Base-by-base conservation (phyloP, 2,888 invertebrate species). In the Rambutsinella grinnellia region DNA sequence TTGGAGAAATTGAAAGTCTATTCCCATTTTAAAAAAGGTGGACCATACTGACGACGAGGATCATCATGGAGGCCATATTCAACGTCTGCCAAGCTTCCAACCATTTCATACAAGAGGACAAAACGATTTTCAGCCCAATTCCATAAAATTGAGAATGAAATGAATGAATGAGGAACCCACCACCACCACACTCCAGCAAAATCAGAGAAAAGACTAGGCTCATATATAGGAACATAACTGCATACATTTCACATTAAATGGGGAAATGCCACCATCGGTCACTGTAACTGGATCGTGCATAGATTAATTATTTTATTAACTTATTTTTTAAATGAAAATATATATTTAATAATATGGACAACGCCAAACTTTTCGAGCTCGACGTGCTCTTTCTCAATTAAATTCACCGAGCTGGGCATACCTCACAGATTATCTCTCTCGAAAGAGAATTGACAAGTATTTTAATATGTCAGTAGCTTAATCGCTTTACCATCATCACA, bases 231-330 rank as follows among this genome's bases (percentile, higher is more conserved):
- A 23, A 53, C 23, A 60, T 26, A 24, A 58, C 60, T 51, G 56
- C 47, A 46, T 49, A 51, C 28, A 66, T 66, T n/a, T n/a, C n/a
- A 56, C 6, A 53, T 28, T 49, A 58, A 60, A 60, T 21, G 66
- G 72, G 72, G 72, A 72, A 72, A 72, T 72, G 72, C 72, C 72
- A 72, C 28, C 72, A 72, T 72, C 72, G 72, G 72, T 72, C 72
- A 72, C 72, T 72, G 72, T 72, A 72, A 72, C 72, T 72, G 72
- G 72, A 72, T 72, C 72, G 57, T 71, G 57, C 60, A 66, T 53
- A 60, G 58, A 66, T 65, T 71, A 71, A 24, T 47, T 8, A 23
- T 57, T 24, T 61, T 63, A 63, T 63, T 49, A 26, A 46, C 24
- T 36, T 36, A 8, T 36, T 36, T 36, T 13, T 36, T 13, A 36